phyloP scores from a whole-genome alignment of 2,888 invertebrate species.

The Napeogenes inachia region DNA sequence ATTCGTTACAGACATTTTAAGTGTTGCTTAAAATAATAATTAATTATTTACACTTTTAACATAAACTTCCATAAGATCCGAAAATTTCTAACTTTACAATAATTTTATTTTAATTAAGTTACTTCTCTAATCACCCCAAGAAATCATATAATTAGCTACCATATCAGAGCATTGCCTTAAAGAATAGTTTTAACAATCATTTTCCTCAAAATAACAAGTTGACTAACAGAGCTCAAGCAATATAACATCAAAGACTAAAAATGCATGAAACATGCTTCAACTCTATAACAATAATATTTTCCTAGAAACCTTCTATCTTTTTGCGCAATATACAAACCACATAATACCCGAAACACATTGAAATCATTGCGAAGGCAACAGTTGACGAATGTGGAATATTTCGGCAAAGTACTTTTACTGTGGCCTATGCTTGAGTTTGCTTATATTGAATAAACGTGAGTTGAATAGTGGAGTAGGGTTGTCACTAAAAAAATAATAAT shows the following conservation, averaged over 20 bases:
- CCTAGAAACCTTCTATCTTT: conserved; percentile 9
- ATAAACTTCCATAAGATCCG: no score
- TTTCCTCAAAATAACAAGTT: no score
- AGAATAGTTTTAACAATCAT: no score
- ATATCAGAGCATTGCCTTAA: no score
- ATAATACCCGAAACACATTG: conserved; percentile 38
- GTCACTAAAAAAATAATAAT: conserved; percentile 31
- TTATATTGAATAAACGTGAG: conserved; percentile 79
- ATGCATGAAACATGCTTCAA: neutral
- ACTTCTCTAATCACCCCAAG: no score
- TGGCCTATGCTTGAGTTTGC: conserved; percentile 72
- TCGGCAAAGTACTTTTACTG: conserved; percentile 67
- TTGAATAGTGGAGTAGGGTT: conserved; percentile 71
- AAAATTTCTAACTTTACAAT: no score
- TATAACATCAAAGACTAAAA: neutral
- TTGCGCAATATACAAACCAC: conserved; percentile 12
- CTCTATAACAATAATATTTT: neutral
- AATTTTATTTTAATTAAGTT: no score
- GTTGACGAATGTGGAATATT: conserved; percentile 74
- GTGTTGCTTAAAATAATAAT: no score
- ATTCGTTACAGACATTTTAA: no score
- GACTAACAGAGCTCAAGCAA: neutral
- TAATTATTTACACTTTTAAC: no score
- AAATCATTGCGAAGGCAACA: conserved; percentile 44
- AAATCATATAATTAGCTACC: no score